Evolutionary conservation across 2,113 vertebrate species (phyloP).

Genomic region (Tyto alba): DNA sequence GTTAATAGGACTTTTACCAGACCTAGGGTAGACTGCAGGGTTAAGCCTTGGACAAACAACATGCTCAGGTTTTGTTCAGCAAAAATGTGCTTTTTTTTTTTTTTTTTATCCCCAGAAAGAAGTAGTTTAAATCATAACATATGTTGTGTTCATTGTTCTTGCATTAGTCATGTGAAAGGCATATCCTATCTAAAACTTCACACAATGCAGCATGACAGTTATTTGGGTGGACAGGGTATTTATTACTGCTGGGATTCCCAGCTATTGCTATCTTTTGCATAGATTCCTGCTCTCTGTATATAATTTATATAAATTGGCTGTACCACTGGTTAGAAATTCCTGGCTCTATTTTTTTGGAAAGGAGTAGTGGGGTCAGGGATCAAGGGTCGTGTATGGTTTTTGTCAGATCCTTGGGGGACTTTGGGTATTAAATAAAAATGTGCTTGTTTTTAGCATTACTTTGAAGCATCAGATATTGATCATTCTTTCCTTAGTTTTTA

Average conservation of each 20-base stretch:
- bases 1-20: not conserved
- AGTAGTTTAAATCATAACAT: constrained; percentile 40
- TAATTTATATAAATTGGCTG: not conserved
- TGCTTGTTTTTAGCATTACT: not conserved
- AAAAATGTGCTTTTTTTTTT: not conserved
- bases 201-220: constrained; percentile 23
- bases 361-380: not conserved
- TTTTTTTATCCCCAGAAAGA: not conserved
- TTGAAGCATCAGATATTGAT: not conserved
- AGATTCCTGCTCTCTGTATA: not conserved
- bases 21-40: not conserved
- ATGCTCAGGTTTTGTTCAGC: not conserved
- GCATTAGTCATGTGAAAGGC: constrained; percentile 50
- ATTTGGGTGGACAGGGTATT: constrained; percentile 27
- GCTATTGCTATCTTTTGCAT: not conserved
- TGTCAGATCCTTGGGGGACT: not conserved
- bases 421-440: not conserved
- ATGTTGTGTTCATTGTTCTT: constrained; percentile 39
- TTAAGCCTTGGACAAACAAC: not conserved
- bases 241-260: constrained; percentile 16
- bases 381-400: not conserved
- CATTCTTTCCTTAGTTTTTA: not conserved
- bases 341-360: not conserved
- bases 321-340: not conserved
- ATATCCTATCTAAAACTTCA: constrained; percentile 12